Evolutionary conservation across 1,140 invertebrate species (phyloP), one percentile per base, ranked within the genome.

Genomic region (Thaumetopoea pityocampa): DNA sequence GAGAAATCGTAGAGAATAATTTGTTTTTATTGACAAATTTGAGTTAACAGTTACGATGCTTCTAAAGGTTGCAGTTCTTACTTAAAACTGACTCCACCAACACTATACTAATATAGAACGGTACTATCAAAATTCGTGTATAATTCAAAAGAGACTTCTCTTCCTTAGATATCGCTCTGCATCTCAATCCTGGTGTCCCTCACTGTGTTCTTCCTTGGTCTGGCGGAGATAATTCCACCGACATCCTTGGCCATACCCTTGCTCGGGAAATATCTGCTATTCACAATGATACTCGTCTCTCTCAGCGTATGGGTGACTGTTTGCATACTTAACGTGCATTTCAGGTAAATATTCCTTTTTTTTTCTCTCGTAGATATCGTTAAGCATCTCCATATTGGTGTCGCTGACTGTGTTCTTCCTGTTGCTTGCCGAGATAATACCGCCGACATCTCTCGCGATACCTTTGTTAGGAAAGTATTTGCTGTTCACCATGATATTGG

Each of bases 321-420:
- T 29, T 95, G 95, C 67, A 96, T 98, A 37, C 88, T 99, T 48
- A 99, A 99, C 84, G 94, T 99, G 46, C 96, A 99, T 86, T 99
- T 98, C 85, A 92, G 97, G 93, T 98, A 91, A 89, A 54, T 55
- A 42, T 50, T 26, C n/a, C 27, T 38, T 27, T 30, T 61, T 63
- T 59, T 65, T 56, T 78, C 41, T 72, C 65, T 72, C 81, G 47
- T 86, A 92, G 91, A 89, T 93, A 69, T 93, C 96, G 56, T 90
- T 99, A 63, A 98, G 96, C 87, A 98, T 98, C 82, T 98, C 96
- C 64, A 99, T 99, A 85, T 90, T 99, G 49, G 92, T 99, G 52
- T 99, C 98, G 32, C 87, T 99, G 69, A 99, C 97, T 73, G 97
- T 99, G 85, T 99, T 99, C 88, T 99, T 99, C 89, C 89, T 99